Conservation (phyloP, 92 coral and sea anemone genomes). For the Parazoanthus darwini region DNA sequence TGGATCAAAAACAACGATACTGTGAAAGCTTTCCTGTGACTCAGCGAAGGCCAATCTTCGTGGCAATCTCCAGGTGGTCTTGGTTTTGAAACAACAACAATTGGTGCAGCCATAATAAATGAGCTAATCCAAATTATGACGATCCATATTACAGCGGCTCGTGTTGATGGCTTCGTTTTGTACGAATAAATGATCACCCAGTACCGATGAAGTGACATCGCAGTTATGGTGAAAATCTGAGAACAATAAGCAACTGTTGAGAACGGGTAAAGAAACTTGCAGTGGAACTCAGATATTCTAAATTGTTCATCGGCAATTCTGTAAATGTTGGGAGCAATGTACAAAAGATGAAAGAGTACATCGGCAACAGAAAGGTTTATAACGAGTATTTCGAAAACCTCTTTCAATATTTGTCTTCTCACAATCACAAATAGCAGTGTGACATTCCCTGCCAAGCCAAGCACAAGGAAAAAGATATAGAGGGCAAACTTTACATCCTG, state of each 20-base stretch:
- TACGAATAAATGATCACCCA: slow-evolving; percentile 31
- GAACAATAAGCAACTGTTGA: slow-evolving; percentile 21
- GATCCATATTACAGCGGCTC: slow-evolving; percentile 18
- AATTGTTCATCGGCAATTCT: slow-evolving; percentile 6
- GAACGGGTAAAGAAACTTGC: slow-evolving; percentile 40
- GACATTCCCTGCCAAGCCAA: slow-evolving; percentile 31
- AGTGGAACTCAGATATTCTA: slow-evolving; percentile 10
- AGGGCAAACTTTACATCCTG: slow-evolving; percentile 7
- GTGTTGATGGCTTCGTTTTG: slow-evolving; percentile 22
- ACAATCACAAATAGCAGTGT: slow-evolving; percentile 4
- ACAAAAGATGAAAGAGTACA: slow-evolving; percentile 21
- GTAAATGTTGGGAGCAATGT: slow-evolving; percentile 37
- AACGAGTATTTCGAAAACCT: slow-evolving; percentile 38
- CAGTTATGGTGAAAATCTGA: slow-evolving; percentile 36
- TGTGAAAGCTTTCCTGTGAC: slow-evolving; percentile 21
- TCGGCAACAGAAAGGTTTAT: slow-evolving; percentile 18
- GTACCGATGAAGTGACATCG: slow-evolving; percentile 39
- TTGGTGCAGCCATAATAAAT: slow-evolving; percentile 16
- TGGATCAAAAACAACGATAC: slow-evolving; percentile 26
- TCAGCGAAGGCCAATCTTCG: slow-evolving; percentile 23
- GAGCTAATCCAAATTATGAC: slow-evolving; percentile 22
- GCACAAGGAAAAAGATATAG: slow-evolving; percentile 7
- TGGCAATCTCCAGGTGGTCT: slow-evolving; percentile 1
- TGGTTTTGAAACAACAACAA: slow-evolving; percentile 27
- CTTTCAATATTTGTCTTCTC: slow-evolving; percentile 9